Base-by-base conservation (phyloP, 2,888 invertebrate species). In the Proisotoma minuta region DNA sequence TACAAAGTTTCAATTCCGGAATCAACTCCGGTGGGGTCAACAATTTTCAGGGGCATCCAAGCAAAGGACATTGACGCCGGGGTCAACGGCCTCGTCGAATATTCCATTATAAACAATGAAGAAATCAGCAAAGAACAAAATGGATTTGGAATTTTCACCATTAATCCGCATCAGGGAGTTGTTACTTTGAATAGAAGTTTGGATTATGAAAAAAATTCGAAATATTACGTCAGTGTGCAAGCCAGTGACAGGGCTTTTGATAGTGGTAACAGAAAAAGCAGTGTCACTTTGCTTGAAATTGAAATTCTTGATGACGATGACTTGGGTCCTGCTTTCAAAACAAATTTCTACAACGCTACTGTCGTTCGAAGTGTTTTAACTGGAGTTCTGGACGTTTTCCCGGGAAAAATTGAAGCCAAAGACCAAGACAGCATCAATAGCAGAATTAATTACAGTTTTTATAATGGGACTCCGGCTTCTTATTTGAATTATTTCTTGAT, bases 401-500 rank as follows among this genome's bases (percentile, higher is more conserved):
- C 93, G 0, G 91, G 91, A 76, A 88, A 90, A 76, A 91, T 94
- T 65, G 89, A 91, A 79, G 93, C 93, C 0, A 86, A 90, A 0
- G 93, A 94, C 78, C 87, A 90, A 84, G 93, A 93, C 76, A 90
- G 91, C 1, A 83, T 93, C 49, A 88, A 90, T 75, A 85, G 90
- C 0, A 85, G 87, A 0, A 91, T 94, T 65, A 83, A 83, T 57
- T 93, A 92, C 77, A 86, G 84, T 60, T 91, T 93, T 75, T 83
- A 88, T 15, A 88, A 86, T 68, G 93, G 92, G 0, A 85, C 84
- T 70, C 93, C 92, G 0, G 81, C 85, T 8, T 84, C 85, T 62
- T 94, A 87, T 80, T 79, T 82, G 0, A 87, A 87, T 12, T 92
- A 88, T 78, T 93, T 94, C 79, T 84, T 87, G 68, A 91, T 93